Percentiles rank a stretch among this genome's conserved stretches.
Conservation (phyloP, 2,113 vertebrate genomes). For the Aythya baeri region DNA sequence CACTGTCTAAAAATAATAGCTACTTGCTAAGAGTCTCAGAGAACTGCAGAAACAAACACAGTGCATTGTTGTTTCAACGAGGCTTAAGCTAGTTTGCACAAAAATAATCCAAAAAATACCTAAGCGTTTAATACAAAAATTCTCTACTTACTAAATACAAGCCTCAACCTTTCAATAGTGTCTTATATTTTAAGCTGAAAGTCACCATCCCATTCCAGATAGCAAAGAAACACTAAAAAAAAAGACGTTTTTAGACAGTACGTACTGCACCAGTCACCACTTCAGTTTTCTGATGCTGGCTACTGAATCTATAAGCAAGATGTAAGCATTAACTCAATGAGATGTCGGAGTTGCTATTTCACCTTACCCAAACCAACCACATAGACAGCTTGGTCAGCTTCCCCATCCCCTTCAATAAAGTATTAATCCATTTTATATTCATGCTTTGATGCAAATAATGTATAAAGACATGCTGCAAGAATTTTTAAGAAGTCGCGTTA, state of each 20-base stretch:
- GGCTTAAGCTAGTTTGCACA: neutral
- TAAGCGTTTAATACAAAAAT: neutral
- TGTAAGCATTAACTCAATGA: neutral
- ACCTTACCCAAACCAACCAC: slow-evolving; percentile 4
- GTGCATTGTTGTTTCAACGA: neutral
- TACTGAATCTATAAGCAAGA: neutral
- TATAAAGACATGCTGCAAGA: neutral
- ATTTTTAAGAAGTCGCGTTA: neutral
- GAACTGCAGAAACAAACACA: neutral
- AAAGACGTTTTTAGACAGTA: neutral
- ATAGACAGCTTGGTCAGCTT: neutral
- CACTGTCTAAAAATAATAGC: neutral
- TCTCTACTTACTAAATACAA: neutral
- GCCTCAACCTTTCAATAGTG: neutral
- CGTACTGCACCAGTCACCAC: neutral
- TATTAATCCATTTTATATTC: neutral
- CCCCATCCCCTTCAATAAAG: neutral
- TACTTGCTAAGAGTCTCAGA: neutral
- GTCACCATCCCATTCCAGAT: neutral
- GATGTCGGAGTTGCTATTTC: neutral
- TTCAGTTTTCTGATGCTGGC: neutral
- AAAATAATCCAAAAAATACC: neutral
- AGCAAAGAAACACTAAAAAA: neutral
- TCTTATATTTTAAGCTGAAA: neutral
- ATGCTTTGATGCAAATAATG: neutral